Base-by-base conservation (phyloP, 2,797 vertebrate species). In the Enteromius treurensis region DNA sequence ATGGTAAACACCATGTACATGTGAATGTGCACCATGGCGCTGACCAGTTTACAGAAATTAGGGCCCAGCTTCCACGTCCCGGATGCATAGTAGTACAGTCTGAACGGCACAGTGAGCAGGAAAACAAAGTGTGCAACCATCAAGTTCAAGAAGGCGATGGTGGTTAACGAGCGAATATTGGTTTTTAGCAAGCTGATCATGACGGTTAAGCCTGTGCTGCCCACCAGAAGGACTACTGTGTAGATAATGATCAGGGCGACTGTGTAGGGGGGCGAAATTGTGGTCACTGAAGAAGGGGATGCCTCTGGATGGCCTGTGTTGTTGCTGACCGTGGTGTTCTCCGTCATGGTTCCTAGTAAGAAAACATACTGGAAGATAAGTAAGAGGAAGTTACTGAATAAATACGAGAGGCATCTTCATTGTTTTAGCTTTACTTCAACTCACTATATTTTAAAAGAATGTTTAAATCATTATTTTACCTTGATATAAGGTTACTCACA, bases 1-100 rank as follows among this genome's bases (percentile, higher is more conserved):
- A 99, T 94, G 0, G 95, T 1, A 76, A 98, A 97, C 0, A 96
- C 96, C 89, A 98, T 92, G 90, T 97, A 97, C 95, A 98, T 97
- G 90, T 99, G 97, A 64, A 96, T 89, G 77, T 98, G 97, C 84
- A 98, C 91, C 96, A 97, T 96, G 32, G 92, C 89, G 1, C 97
- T 98, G 88, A 96, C 92, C 11, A 94, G 2, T 88, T 92, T 97
- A 73, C 98, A 99, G 86, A 93, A 92, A 0, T 2, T 0, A 0
- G 0, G 0, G 0, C 89, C 10, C 64, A 98, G 91, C 0, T 0
- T 0, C 98, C 97, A 98, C 0, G 1, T 0, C 0, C 21, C 0
- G 0, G 3, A 79, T 0, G 89, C 42, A 0, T 96, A 96, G 65
- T 97, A 99, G 88, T 95, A 88, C 78, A 99, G 91, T 79, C 97